Evolutionary conservation across 1,140 invertebrate species (phyloP).

Genomic region (Helicoverpa armigera): DNA sequence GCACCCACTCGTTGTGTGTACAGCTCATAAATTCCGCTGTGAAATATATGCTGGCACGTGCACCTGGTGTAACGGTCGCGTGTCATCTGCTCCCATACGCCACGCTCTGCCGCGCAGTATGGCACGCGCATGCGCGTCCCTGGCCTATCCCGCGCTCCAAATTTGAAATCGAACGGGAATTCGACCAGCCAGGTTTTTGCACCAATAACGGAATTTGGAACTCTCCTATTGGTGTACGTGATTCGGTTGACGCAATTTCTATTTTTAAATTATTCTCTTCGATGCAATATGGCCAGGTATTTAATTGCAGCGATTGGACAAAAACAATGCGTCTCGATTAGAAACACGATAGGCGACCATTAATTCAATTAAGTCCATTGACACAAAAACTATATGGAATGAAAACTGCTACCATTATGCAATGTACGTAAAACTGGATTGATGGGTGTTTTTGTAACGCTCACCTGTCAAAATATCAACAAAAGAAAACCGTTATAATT

Average conservation of each 20-base stretch:
- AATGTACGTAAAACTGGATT: constrained; percentile 29
- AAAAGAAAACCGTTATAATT: constrained; percentile 72
- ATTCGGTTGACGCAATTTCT: constrained; percentile 35
- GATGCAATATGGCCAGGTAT: constrained; percentile 20
- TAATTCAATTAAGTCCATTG: constrained; percentile 29
- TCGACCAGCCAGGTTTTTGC: constrained; percentile 18
- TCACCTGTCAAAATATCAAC: constrained; percentile 40
- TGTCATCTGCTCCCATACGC: constrained; percentile 84
- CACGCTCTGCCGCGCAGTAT: constrained; percentile 75
- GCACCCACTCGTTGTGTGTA: constrained; percentile 20
- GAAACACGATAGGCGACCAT: constrained; percentile 25
- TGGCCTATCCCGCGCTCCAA: constrained; percentile 32
- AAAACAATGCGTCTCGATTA: constrained; percentile 36
- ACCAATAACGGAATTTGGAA: constrained; percentile 26
- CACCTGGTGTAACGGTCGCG: constrained; percentile 85
- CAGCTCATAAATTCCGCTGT: constrained; percentile 47
- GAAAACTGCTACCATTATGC: constrained; percentile 7
- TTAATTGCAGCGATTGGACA: constrained; percentile 22
- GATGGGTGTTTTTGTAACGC: constrained; percentile 25
- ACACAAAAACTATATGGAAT: constrained; percentile 33
- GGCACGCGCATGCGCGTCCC: constrained; percentile 72
- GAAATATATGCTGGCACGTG: constrained; percentile 56
- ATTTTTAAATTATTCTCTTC: constrained; percentile 5
- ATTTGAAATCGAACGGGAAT: constrained; percentile 46
- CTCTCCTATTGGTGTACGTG: not conserved